These are phyloP conservation scores for Notolabrus celidotus DNA, from an alignment of 2,797 vertebrate genomes.

Conservation along the genomic window DNA sequence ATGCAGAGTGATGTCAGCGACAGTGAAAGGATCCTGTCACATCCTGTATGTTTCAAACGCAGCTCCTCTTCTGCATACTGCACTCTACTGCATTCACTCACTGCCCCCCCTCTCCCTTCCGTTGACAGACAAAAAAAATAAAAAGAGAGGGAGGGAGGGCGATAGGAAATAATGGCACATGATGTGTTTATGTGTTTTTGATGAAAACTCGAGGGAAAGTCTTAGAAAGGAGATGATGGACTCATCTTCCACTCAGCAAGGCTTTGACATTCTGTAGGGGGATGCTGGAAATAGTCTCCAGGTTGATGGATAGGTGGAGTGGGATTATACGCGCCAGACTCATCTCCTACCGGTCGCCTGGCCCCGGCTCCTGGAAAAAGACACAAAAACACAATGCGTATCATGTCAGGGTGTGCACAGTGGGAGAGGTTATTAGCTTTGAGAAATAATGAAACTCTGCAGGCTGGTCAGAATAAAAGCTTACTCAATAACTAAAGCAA, in stretches of 20 bases:
- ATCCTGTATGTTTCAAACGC: conserved; percentile 69
- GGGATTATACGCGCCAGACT: conserved; percentile 78
- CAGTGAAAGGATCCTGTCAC: conserved; percentile 74
- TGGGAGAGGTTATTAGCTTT: conserved; percentile 53
- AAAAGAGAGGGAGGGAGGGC: conserved; percentile 12
- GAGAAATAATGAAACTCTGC: conserved; percentile 36
- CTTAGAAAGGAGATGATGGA: conserved; percentile 75
- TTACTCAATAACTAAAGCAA: conserved; percentile 15
- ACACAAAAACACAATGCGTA: conserved; percentile 53
- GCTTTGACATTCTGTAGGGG: conserved; percentile 77
- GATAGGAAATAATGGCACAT: conserved; percentile 67
- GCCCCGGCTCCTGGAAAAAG: conserved; percentile 64
- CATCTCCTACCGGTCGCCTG: conserved; percentile 64
- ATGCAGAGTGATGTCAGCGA: conserved; percentile 67
- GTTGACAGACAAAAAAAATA: conserved; percentile 24
- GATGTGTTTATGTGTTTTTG: conserved; percentile 78
- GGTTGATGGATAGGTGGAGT: conserved; percentile 81
- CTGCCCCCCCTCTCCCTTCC: conserved; percentile 20
- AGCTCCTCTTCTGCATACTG: conserved; percentile 63
- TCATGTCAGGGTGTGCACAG: conserved; percentile 42
- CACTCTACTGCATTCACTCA: conserved; percentile 50
- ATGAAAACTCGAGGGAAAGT: conserved; percentile 71
- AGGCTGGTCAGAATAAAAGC: conserved; percentile 13
- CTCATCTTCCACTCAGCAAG: conserved; percentile 76
- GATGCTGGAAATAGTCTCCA: conserved; percentile 77